Evolutionary conservation across 2,888 invertebrate species (phyloP), one percentile per base, ranked within the genome.

Genomic region (Stenoptilia bipunctidactyla): DNA sequence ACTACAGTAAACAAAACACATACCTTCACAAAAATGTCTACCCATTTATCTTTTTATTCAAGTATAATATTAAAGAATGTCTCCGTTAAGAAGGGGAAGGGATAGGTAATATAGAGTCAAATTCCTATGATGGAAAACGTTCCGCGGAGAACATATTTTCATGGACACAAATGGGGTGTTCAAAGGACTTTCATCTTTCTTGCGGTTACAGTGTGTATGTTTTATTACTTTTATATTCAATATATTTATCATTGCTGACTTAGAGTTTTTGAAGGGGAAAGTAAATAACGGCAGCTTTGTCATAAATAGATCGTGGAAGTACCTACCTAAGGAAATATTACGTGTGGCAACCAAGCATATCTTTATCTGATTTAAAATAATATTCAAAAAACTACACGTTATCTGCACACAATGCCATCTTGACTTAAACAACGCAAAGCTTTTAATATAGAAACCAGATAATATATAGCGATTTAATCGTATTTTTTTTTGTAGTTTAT

Each of bases 21-120:
- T 67, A 74, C 72, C 66, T 75, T 66, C 72, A 71, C 73, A 74
- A 77, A 80, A 80, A 82, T 79, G 76, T 71, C 58, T 71, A 63
- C 66, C 75, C 79, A 82, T 83, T 77, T 76, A 73, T 83, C 82
- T 82, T 80, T 77, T 75, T 71, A 65, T 68, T 72, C 68, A 63
- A 61, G 61, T 34, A 66, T 69, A 76, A 77, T 79, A 70, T 76
- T 79, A 77, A 80, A 80, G 71, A 82, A 82, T 82, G 80, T 77
- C 74, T 65, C 68, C 61, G 71, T 71, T 71, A 74, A 72, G 61
- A 55, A 76, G 70, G 76, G 79, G 72, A 75, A 76, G 70, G 77
- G 69, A 68, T 65, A 5, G 20, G 58, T 58, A 56, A 52, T 50
- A 61, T 65, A 71, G 67, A 67, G 58, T 65, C 67, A 74, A 62